These are phyloP conservation scores for Paradoxurus hermaphroditus DNA, from an alignment of 2,113 vertebrate species.

Conservation along the genomic window DNA sequence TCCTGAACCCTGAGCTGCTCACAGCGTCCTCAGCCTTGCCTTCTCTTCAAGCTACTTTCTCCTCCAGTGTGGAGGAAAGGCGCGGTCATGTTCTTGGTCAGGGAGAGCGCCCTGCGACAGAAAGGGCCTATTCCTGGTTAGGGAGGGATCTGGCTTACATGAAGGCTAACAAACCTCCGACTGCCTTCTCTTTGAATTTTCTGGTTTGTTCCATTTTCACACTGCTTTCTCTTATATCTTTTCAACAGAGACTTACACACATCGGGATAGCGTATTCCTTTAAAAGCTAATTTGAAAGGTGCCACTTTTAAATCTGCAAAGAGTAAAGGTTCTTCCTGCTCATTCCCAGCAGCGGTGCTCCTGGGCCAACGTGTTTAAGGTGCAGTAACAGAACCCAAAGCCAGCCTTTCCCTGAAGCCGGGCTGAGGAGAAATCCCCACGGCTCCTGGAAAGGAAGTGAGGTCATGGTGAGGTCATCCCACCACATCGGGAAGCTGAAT, in stretches of 20 bases:
- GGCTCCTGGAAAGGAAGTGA: slow-evolving; percentile 23
- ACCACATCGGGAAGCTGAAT: neutral
- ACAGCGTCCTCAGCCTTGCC: neutral
- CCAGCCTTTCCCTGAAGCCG: neutral
- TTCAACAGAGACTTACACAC: neutral
- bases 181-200: neutral
- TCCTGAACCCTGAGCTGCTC: neutral
- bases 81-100: neutral
- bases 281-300: neutral
- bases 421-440: neutral
- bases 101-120: neutral
- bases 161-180: neutral
- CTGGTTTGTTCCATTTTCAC: neutral
- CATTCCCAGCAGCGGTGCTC: neutral
- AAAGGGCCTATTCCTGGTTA: neutral
- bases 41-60: neutral
- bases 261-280: neutral
- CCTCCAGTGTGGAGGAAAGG: neutral
- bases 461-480: neutral
- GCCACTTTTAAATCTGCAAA: neutral
- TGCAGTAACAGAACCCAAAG: neutral
- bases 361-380: neutral
- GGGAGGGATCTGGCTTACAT: neutral
- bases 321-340: neutral
- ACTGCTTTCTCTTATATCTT: neutral